phyloP scores from a whole-genome alignment of 2,113 vertebrate genomes.

The Bungarus multicinctus region DNA sequence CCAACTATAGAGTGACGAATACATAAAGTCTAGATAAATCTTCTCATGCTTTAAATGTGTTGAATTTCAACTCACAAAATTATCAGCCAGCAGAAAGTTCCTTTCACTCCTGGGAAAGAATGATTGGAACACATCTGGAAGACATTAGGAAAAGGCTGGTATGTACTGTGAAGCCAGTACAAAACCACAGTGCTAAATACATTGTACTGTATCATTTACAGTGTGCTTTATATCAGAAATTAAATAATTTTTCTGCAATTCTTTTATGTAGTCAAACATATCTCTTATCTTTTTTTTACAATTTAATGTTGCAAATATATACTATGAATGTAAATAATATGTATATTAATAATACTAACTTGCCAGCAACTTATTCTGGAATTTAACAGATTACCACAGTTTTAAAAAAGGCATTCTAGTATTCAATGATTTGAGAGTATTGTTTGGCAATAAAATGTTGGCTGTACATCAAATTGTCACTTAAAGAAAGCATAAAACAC shows the following conservation, averaged over 20 bases:
- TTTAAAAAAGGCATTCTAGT: not conserved
- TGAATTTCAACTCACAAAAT: not conserved
- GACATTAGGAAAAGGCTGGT: not conserved
- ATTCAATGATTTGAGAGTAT: not conserved
- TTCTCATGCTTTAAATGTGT: not conserved
- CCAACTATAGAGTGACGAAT: not conserved
- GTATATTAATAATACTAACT: not conserved
- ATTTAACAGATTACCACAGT: not conserved
- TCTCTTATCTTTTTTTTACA: too few relatives aligned
- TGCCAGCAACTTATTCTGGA: not conserved
- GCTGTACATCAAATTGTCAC: not conserved
- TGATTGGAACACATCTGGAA: not conserved
- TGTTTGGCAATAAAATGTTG: not conserved
- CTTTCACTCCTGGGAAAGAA: not conserved
- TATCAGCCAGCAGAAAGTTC: not conserved
- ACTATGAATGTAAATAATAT: not conserved
- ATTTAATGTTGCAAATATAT: not conserved
- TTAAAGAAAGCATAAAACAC: not conserved
- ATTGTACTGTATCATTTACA: not conserved
- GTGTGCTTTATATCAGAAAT: not conserved
- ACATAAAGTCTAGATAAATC: not conserved
- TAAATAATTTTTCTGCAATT: not conserved
- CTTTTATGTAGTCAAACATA: too few relatives aligned
- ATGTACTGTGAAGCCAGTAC: not conserved
- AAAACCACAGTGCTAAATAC: not conserved